Conservation (phyloP, 2,888 invertebrate species). For the Lypha dubia region DNA sequence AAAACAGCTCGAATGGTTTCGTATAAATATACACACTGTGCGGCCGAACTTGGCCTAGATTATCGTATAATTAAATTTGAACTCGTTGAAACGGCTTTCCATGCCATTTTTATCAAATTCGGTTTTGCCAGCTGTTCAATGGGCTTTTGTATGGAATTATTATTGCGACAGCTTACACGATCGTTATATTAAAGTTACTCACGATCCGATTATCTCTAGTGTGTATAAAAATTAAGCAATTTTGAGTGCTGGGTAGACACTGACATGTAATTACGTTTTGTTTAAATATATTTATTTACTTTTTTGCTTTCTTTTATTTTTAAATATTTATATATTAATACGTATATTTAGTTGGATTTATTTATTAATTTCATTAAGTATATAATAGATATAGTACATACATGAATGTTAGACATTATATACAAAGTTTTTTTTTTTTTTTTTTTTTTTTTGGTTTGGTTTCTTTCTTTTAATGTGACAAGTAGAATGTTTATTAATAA, state of each 20-base stretch:
- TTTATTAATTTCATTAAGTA: conserved; percentile 70
- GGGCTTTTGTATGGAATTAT: too few species aligned
- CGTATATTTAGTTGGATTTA: conserved; percentile 70
- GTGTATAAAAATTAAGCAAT: conserved; percentile 15
- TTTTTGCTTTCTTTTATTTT: conserved; percentile 36
- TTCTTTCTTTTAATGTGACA: conserved; percentile 1
- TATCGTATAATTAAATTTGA: too few species aligned
- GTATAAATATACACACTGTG: too few species aligned
- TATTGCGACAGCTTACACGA: too few species aligned
- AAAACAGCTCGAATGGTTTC: too few species aligned
- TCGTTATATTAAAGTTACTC: too few species aligned
- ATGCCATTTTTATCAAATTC: too few species aligned
- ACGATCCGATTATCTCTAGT: too few species aligned
- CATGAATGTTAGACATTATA: conserved; percentile 65
- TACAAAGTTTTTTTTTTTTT: conserved; percentile 52
- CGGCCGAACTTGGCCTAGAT: too few species aligned
- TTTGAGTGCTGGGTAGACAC: conserved; percentile 49
- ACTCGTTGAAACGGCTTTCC: too few species aligned
- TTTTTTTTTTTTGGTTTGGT: not conserved
- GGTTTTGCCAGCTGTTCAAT: too few species aligned
- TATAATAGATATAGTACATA: conserved; percentile 62
- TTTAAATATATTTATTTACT: conserved; percentile 50
- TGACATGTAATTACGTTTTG: conserved; percentile 44
- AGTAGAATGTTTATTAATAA: conserved; percentile 50
- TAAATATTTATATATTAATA: conserved; percentile 42